Conservation (phyloP, 2,797 vertebrate species). For the Liasis olivaceus region DNA sequence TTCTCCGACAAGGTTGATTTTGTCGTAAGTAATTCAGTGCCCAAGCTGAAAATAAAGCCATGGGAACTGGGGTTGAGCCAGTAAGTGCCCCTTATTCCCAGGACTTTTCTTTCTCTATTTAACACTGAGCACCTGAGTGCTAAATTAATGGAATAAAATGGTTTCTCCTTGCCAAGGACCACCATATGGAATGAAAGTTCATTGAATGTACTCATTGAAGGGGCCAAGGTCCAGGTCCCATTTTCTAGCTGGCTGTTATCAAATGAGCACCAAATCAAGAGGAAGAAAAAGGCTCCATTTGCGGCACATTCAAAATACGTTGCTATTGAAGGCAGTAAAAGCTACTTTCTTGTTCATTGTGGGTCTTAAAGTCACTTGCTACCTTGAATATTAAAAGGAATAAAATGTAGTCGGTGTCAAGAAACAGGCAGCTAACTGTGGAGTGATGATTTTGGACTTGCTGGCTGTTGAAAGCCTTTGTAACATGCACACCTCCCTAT, state of each 20-base stretch:
- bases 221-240: conserved; percentile 40
- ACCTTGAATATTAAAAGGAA: conserved; percentile 46
- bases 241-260: conserved; percentile 52
- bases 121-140: conserved; percentile 26
- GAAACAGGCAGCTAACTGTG: conserved; percentile 40
- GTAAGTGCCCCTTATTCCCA: not conserved
- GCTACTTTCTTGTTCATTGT: not conserved
- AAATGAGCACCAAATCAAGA: conserved; percentile 52
- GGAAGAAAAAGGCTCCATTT: conserved; percentile 50
- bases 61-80: conserved; percentile 10
- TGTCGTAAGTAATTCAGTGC: not conserved
- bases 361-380: conserved; percentile 39
- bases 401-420: conserved; percentile 56
- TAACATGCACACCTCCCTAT: not conserved
- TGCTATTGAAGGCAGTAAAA: conserved; percentile 61
- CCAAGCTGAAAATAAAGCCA: not conserved
- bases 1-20: not conserved
- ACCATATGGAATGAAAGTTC: conserved; percentile 17
- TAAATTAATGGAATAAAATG: conserved; percentile 52
- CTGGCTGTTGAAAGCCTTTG: conserved; percentile 22
- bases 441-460: conserved; percentile 22
- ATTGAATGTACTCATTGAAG: conserved; percentile 39
- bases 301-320: conserved; percentile 45
- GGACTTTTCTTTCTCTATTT: not conserved
- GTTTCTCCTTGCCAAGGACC: conserved; percentile 39